Percentiles rank a stretch among this genome's conserved stretches.
These are phyloP conservation scores for Onychomys leucogaster DNA, from an alignment of 2,797 vertebrate species.

Conservation along the genomic window DNA sequence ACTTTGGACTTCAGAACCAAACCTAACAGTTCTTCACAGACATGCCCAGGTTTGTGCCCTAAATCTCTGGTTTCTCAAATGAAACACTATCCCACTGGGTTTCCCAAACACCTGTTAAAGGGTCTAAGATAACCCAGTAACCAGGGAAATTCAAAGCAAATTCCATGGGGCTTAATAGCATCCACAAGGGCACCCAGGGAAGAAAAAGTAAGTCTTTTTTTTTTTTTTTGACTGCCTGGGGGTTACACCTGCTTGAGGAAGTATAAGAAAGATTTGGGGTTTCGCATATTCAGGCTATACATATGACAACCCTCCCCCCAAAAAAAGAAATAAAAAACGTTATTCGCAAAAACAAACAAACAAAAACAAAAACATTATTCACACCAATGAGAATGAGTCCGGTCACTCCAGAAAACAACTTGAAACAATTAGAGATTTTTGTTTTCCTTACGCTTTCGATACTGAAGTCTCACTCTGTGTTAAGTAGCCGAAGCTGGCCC, in stretches of 20 bases:
- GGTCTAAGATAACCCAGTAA: neutral
- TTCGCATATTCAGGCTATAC: neutral
- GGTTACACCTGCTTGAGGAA: neutral
- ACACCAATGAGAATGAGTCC: neutral
- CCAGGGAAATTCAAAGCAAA: neutral
- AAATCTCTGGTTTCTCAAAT: neutral
- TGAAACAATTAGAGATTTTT: neutral
- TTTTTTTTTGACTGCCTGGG: neutral
- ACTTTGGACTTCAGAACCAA: neutral
- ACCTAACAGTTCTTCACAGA: neutral
- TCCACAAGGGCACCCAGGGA: neutral
- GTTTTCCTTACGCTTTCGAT: neutral
- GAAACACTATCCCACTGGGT: neutral
- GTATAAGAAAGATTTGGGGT: neutral
- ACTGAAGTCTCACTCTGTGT: neutral
- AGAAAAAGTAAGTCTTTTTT: neutral
- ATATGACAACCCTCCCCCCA: neutral
- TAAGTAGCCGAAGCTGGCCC: neutral
- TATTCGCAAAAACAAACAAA: neutral
- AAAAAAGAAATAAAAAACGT: neutral
- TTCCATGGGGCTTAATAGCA: neutral
- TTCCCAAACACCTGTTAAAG: constrained; percentile 30
- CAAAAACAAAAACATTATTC: neutral
- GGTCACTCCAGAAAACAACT: neutral
- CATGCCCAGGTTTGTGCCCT: neutral